phyloP scores from a whole-genome alignment of 2,888 invertebrate genomes.

The Deladenus siricidicola region DNA sequence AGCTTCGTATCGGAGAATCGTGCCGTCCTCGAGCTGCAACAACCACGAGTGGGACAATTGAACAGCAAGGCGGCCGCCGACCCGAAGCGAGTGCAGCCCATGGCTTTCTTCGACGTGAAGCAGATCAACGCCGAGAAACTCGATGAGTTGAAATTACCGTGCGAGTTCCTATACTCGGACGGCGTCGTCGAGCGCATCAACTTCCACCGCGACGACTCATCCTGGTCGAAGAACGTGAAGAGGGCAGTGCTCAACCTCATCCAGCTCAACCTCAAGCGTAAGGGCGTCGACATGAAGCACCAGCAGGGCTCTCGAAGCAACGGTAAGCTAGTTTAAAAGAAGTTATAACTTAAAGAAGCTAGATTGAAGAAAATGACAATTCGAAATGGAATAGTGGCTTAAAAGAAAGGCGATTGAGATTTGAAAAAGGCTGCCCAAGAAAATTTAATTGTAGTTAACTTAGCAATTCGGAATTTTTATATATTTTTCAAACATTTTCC shows the following conservation, averaged over 20 bases:
- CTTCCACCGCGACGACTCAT: constrained; percentile 21
- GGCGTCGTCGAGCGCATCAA: constrained; percentile 23
- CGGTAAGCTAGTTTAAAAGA: no score
- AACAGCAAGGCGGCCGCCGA: constrained; percentile 13
- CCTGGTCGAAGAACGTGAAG: constrained; percentile 39
- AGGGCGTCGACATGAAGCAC: background rate
- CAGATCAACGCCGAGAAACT: background rate
- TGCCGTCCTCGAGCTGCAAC: constrained; percentile 12
- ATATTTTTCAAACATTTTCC: no score
- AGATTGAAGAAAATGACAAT: no score
- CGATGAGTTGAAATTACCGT: background rate
- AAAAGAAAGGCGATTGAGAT: no score
- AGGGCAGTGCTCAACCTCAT: constrained; percentile 41
- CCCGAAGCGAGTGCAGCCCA: constrained; percentile 8
- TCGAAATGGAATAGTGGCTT: no score
- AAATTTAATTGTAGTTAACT: no score
- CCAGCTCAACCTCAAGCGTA: constrained; percentile 23
- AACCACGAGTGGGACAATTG: constrained; percentile 18
- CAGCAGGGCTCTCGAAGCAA: constrained; percentile 8
- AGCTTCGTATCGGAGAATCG: constrained; percentile 17
- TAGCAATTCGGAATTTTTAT: no score
- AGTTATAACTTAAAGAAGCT: no score
- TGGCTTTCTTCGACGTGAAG: constrained; percentile 6
- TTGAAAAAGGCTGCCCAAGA: no score
- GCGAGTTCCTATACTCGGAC: constrained; percentile 9